Percentiles rank a stretch among this genome's conserved stretches.
phyloP scores from a whole-genome alignment of 2,797 vertebrate genomes.

The Lagodon rhomboides region DNA sequence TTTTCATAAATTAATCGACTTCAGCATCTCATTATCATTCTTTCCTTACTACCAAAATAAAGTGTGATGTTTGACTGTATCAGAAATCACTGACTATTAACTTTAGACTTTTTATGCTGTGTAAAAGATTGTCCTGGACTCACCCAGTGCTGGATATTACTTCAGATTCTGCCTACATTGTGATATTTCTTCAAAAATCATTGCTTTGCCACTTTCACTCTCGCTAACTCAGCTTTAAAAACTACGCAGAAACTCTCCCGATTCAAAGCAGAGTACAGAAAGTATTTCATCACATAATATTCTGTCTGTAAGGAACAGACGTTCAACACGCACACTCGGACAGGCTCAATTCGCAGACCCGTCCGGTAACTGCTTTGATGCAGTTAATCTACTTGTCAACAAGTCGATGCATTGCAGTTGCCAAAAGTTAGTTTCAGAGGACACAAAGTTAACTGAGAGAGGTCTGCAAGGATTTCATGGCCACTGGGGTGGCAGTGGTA shows the following conservation, averaged over 20 bases:
- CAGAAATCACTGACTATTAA: neutral
- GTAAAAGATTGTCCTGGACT: neutral
- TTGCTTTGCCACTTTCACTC: neutral
- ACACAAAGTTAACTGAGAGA: constrained; percentile 47
- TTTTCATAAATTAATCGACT: neutral
- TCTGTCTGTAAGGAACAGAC: neutral
- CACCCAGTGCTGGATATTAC: neutral
- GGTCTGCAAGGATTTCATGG: constrained; percentile 56
- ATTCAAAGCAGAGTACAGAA: constrained; percentile 4
- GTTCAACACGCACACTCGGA: constrained; percentile 6
- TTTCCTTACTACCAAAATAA: neutral
- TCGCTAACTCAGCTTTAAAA: neutral
- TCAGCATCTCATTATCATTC: too few species aligned
- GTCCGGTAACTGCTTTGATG: constrained; percentile 10
- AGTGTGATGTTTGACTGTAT: neutral
- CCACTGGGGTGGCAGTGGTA: constrained; percentile 31
- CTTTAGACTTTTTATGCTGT: neutral
- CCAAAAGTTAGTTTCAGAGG: constrained; percentile 53
- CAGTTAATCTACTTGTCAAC: constrained; percentile 24
- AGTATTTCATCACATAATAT: neutral
- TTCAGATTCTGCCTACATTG: neutral
- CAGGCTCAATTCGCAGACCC: neutral
- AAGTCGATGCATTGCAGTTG: neutral
- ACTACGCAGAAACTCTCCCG: neutral
- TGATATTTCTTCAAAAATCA: neutral